Percentiles rank a stretch among this genome's conserved stretches.
Evolutionary conservation across 2,797 vertebrate genomes (phyloP).

Genomic region (Tinamus major): DNA sequence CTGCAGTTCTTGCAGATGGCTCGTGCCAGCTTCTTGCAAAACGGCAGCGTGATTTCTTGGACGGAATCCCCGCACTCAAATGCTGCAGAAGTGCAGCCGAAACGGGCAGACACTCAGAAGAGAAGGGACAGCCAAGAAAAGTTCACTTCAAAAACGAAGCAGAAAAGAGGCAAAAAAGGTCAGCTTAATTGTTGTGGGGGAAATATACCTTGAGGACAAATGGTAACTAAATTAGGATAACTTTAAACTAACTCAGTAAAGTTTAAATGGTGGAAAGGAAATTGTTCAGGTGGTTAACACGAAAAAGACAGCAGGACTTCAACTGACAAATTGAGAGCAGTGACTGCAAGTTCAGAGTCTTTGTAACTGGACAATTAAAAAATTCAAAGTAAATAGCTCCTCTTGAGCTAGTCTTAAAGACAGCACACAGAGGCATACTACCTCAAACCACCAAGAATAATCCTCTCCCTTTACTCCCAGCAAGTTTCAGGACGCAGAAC

Average conservation of each 20-base stretch:
- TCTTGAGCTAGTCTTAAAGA: not conserved
- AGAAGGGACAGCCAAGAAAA: not conserved
- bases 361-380: not conserved
- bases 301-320: not conserved
- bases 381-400: not conserved
- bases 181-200: not conserved
- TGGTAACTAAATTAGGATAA: not conserved
- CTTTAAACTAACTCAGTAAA: not conserved
- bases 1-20: slow-evolving; percentile 41
- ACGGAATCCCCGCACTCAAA: not conserved
- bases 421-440: not conserved
- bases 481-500: not conserved
- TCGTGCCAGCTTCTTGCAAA: slow-evolving; percentile 49
- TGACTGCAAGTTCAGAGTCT: not conserved
- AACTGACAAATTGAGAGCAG: not conserved
- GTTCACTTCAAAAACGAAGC: not conserved
- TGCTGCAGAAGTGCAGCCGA: not conserved
- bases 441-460: not conserved
- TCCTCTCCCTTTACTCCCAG: not conserved
- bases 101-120: not conserved
- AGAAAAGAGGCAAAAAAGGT: not conserved
- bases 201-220: not conserved
- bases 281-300: not conserved
- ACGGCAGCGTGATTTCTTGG: slow-evolving; percentile 12
- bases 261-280: not conserved